These are phyloP conservation scores for Nannoperca australis DNA, from an alignment of 2,797 vertebrate genomes.

Conservation along the genomic window DNA sequence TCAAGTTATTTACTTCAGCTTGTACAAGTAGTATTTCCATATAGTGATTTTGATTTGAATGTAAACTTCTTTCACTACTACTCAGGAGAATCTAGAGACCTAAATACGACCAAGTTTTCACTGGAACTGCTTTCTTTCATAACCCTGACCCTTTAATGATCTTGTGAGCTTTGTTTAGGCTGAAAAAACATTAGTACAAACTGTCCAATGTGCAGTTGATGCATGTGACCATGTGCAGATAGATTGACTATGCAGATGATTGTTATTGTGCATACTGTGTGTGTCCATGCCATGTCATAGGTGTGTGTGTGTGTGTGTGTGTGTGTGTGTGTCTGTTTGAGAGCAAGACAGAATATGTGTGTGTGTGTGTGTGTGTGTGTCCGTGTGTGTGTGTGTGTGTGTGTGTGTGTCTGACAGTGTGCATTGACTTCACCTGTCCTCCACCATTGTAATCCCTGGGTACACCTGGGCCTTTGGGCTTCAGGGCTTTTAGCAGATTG, in stretches of 20 bases:
- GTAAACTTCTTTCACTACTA: background rate
- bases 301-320: background rate
- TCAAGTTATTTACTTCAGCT: background rate
- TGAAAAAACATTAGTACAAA: background rate
- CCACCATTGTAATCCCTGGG: slow-evolving; percentile 81
- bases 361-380: slow-evolving; percentile 8
- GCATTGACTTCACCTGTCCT: slow-evolving; percentile 82
- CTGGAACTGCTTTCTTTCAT: background rate
- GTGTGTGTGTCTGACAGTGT: slow-evolving; percentile 52
- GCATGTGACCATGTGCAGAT: background rate
- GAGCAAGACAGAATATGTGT: background rate
- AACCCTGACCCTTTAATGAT: background rate
- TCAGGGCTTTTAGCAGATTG: slow-evolving; percentile 87
- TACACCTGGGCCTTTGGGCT: slow-evolving; percentile 81
- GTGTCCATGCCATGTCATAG: background rate
- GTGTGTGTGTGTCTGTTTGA: background rate
- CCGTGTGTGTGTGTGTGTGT: slow-evolving; percentile 25
- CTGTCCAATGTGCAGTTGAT: background rate
- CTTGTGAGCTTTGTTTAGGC: background rate
- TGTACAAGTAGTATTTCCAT: background rate
- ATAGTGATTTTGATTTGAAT: background rate
- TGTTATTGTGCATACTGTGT: background rate
- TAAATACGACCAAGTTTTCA: background rate
- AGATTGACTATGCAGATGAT: background rate
- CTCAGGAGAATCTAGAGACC: background rate